Base-by-base conservation (phyloP, 37 sponge, comb jelly and placozoan species). In the Chondrilla cf. caribensis region DNA sequence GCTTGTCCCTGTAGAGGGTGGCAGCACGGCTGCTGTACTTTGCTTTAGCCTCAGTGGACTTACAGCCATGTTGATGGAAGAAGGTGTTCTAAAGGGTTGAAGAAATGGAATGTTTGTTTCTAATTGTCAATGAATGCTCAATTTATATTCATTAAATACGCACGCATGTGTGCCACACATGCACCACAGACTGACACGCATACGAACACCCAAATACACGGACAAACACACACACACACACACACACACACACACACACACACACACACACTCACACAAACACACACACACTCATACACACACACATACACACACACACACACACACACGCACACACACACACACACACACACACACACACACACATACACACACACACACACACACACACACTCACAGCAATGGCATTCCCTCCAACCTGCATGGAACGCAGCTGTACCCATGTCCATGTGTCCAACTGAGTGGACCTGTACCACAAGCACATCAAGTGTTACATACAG, bases 11-110 rank as follows among this genome's bases (percentile, higher is more conserved):
- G 77, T 98, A 98, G 70, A 98, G 58, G 17, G 89, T 65, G 33
- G 99, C 99, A 36, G 95, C 99, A 31, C 99, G 90, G 36, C 99
- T 98, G 86, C 91, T 90, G 86, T 98, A 98, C 91, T 98, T 98
- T 33, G 90, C 78, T 17, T 88, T 77, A 43, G 95, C 84, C 11
- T 96, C 96, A 15, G 87, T 92, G 0, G 91, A 71, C 21, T 58
- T 85, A 28, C 94, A 92, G 58, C 99, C 99, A 87, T 98, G 97
- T 36, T 93, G 91, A 22, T 89, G 88, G 80, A 98, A 98, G 78
- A 89, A 98, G 0, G 82, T 76, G 25, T 58, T 87, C 93, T 94
- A 65, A 57, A 83, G 58, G 73, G 24, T n/a, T n/a, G n/a, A n/a
- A n/a, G n/a, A n/a, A n/a, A n/a, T n/a, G n/a, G n/a, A n/a, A n/a